Conservation (phyloP, 1,140 invertebrate species). For the Pygmarrhopalites habei region DNA sequence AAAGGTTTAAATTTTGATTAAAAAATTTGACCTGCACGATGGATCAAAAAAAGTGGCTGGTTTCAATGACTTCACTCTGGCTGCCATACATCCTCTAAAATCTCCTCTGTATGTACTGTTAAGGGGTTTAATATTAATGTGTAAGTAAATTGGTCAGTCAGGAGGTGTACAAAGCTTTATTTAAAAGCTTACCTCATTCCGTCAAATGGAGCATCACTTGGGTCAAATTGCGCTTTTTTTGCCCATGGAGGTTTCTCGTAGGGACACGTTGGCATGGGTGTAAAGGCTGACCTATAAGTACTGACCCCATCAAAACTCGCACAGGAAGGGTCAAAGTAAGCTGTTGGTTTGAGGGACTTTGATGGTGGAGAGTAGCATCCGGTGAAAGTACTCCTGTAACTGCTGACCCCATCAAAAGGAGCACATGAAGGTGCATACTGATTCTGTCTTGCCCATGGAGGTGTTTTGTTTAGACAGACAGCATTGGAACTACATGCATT, state of each 20-base stretch:
- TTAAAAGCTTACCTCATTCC: no score
- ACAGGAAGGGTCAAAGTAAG: slow-evolving; percentile 5
- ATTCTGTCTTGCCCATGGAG: slow-evolving; percentile 1
- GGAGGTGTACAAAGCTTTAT: no score
- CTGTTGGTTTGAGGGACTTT: slow-evolving; percentile 19
- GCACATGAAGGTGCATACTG: not conserved
- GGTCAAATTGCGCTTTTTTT: slow-evolving; percentile 20
- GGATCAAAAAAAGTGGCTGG: slow-evolving; percentile 22
- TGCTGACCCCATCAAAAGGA: slow-evolving; percentile 12
- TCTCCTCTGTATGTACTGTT: slow-evolving; percentile 27
- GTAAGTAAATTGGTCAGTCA: no score
- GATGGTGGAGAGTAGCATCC: not conserved
- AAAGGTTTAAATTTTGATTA: no score
- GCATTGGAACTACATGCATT: not conserved
- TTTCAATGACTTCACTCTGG: slow-evolving; percentile 19
- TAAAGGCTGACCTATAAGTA: slow-evolving; percentile 15
- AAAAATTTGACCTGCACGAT: no score
- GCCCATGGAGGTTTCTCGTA: slow-evolving; percentile 21
- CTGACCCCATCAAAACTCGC: slow-evolving; percentile 9
- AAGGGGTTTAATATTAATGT: no score
- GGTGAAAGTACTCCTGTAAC: slow-evolving; percentile 4
- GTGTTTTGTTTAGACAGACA: not conserved
- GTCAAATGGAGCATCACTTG: slow-evolving; percentile 22
- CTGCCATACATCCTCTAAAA: slow-evolving; percentile 21
- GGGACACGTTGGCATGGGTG: slow-evolving; percentile 2